phyloP scores from a whole-genome alignment of 1,140 invertebrate species.

The Pseudomyrmex concolor region DNA sequence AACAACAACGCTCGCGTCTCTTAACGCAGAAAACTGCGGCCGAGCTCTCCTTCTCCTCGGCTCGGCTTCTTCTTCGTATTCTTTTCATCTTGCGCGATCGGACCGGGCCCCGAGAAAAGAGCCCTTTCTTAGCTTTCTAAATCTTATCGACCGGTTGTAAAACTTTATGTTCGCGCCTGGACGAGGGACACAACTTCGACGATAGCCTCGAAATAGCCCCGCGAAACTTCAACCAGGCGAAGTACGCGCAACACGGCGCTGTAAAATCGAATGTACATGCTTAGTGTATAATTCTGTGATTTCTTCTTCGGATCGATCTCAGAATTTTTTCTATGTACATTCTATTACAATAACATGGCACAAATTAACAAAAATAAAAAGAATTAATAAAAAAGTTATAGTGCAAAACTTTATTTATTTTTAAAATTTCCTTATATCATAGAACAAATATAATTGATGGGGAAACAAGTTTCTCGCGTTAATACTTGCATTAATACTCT shows the following conservation, averaged over 20 bases:
- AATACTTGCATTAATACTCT: background rate
- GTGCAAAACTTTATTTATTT: too few relatives aligned
- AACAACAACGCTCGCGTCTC: slow-evolving; percentile 50
- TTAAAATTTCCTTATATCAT: too few relatives aligned
- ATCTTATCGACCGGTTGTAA: slow-evolving; percentile 59
- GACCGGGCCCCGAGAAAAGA: slow-evolving; percentile 25
- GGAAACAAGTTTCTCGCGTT: slow-evolving; percentile 22
- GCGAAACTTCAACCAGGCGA: slow-evolving; percentile 20
- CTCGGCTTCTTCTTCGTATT: background rate
- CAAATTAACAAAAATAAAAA: too few relatives aligned
- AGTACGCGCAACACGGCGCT: background rate
- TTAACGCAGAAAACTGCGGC: slow-evolving; percentile 23
- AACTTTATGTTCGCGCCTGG: slow-evolving; percentile 54
- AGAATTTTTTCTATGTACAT: too few relatives aligned
- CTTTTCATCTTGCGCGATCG: slow-evolving; percentile 14
- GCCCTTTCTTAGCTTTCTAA: slow-evolving; percentile 41
- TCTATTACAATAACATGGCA: too few relatives aligned
- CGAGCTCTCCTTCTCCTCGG: background rate
- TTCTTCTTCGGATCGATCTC: too few relatives aligned
- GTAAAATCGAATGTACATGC: background rate
- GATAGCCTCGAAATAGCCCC: slow-evolving; percentile 39
- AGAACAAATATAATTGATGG: background rate
- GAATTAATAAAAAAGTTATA: too few relatives aligned
- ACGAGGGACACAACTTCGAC: slow-evolving; percentile 43
- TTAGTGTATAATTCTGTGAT: too few relatives aligned